phyloP scores from a whole-genome alignment of 2,888 invertebrate species.

The Sialis lutaria region DNA sequence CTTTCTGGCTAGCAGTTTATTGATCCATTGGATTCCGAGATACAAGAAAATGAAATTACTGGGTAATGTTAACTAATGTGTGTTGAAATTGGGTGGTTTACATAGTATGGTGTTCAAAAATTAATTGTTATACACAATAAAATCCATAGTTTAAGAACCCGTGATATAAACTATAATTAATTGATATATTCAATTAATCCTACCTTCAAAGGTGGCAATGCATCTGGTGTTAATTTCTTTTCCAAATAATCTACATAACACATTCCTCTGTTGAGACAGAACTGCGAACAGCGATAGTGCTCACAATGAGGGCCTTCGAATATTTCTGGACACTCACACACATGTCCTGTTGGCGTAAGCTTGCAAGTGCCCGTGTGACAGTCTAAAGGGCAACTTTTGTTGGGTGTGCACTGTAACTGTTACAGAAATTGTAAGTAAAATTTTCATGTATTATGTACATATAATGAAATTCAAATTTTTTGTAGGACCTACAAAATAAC shows the following conservation, averaged over 20 bases:
- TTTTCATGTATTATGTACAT: no score
- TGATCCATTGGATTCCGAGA: no score
- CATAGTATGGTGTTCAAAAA: no score
- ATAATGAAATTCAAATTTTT: no score
- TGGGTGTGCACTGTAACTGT: not conserved
- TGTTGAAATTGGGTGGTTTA: no score
- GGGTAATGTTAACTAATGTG: no score
- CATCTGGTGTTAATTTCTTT: conserved; percentile 13
- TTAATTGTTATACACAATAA: no score
- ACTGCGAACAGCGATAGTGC: conserved; percentile 47
- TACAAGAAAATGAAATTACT: no score
- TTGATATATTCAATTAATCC: not conserved
- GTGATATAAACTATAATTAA: not conserved
- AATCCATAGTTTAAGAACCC: no score
- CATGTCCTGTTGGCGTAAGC: conserved; percentile 29
- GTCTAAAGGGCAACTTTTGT: conserved; percentile 28
- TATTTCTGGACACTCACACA: conserved; percentile 44
- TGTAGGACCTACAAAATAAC: no score
- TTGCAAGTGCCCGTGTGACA: conserved; percentile 45
- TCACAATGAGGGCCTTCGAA: conserved; percentile 51
- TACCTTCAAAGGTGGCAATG: conserved; percentile 14
- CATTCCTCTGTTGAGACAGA: conserved; percentile 43
- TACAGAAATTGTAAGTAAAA: no score
- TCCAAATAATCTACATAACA: conserved; percentile 28
- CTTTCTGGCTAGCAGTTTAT: no score